phyloP scores from a whole-genome alignment of 1,140 invertebrate genomes.

The Lanistes nyassanus region DNA sequence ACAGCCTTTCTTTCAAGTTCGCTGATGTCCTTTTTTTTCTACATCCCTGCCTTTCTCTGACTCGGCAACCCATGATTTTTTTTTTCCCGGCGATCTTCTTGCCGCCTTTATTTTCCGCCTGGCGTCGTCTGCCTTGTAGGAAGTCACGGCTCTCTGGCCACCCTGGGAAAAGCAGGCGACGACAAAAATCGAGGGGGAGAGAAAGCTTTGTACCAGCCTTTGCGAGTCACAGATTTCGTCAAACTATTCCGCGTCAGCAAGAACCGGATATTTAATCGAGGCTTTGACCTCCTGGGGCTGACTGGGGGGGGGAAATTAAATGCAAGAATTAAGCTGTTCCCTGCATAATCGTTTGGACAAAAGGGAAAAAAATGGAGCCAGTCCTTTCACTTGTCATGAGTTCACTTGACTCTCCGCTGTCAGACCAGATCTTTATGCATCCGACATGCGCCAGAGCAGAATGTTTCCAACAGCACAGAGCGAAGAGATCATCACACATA shows the following conservation, averaged over 20 bases:
- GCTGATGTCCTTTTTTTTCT: neutral
- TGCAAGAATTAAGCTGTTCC: no score
- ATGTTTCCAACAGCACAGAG: no score
- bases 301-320: no score
- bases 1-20: neutral
- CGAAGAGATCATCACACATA: no score
- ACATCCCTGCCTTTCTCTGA: neutral
- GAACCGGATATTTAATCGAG: neutral
- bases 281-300: no score
- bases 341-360: no score
- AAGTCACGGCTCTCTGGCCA: neutral
- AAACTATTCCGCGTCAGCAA: neutral
- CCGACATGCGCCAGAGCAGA: no score
- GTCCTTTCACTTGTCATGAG: no score
- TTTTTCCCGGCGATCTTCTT: neutral
- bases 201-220: slow-evolving; percentile 1
- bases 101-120: slow-evolving; percentile 1
- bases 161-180: neutral
- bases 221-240: neutral
- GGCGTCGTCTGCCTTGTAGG: neutral
- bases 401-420: no score
- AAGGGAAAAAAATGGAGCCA: no score
- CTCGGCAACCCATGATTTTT: neutral
- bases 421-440: no score
- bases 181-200: neutral